Conservation (phyloP, 2,888 invertebrate genomes). For the Diarsia mendica region DNA sequence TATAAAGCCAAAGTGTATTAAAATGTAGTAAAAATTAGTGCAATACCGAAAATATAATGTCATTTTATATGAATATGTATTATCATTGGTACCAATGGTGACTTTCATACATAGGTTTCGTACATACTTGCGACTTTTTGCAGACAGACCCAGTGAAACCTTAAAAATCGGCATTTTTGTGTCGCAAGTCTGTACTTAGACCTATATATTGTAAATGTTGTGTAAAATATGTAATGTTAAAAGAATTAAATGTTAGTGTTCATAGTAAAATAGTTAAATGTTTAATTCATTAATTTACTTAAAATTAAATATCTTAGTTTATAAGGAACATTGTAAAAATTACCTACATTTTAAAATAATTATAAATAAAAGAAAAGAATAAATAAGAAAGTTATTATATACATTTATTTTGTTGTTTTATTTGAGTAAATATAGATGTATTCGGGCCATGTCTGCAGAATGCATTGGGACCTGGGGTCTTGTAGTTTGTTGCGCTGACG, state of each 20-base stretch:
- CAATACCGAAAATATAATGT: slow-evolving; percentile 59
- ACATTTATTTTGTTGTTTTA: slow-evolving; percentile 74
- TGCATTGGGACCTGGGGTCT: no score
- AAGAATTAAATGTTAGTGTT: slow-evolving; percentile 65
- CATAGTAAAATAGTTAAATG: slow-evolving; percentile 55
- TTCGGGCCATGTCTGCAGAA: no score
- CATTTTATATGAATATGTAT: slow-evolving; percentile 16
- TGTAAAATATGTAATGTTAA: slow-evolving; percentile 60
- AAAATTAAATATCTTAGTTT: slow-evolving; percentile 33
- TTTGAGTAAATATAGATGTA: slow-evolving; percentile 42
- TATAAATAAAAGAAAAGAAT: slow-evolving; percentile 75
- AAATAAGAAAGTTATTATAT: slow-evolving; percentile 80
- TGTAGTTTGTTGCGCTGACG: no score
- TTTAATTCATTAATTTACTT: slow-evolving; percentile 50
- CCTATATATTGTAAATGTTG: slow-evolving; percentile 61
- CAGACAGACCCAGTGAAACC: neutral
- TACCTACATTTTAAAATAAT: slow-evolving; percentile 70
- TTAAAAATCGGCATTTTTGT: slow-evolving; percentile 11
- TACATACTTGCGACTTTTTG: slow-evolving; percentile 41
- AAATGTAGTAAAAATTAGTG: slow-evolving; percentile 61
- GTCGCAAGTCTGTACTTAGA: slow-evolving; percentile 41
- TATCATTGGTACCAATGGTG: slow-evolving; percentile 9
- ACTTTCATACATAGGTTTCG: slow-evolving; percentile 5
- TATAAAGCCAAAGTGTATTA: slow-evolving; percentile 60
- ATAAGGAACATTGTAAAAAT: slow-evolving; percentile 76